Base-by-base conservation (phyloP, 2,888 invertebrate species). In the Tenthredo scrophulariae region DNA sequence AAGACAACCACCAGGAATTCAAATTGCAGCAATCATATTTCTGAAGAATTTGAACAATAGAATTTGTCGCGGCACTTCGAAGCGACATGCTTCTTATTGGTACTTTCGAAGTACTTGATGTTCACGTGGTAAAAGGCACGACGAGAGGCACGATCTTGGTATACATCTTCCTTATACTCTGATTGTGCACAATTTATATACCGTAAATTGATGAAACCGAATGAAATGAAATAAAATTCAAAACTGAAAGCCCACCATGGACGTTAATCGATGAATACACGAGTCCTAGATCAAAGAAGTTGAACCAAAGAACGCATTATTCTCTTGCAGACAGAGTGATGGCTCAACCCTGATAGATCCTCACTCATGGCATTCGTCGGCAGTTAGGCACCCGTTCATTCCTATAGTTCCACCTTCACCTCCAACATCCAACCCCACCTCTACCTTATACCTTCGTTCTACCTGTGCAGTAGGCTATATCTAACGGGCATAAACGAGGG, bases 401-500 rank as follows among this genome's bases (percentile, higher is more conserved):
- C 54, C 33, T 67, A 67, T 13, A 54, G 50, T 77, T 54, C 74
- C 67, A 67, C 50, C 77, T 77, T 26, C 50, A 29, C n/a, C 54
- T 77, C 40, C 54, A 29, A 26, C 75, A 37, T 72, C n/a, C n/a
- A 22, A 26, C 33, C 50, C 46, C 40, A 37, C 65, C 29, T 75
- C 46, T 29, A 46, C 26, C 46, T 33, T 54, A 22, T 77, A n/a
- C 70, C 29, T 46, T 29, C 77, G 46, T 46, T 54, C 26, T 26
- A 54, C 54, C 77, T 77, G 40, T 74, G 43, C 26, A 74, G 43
- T 43, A 74, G 33, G 15, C 50, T 74, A 54, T 77, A 77, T 77
- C 77, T 77, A 77, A 33, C 77, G 54, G 77, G 54, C 40, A 74
- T 29, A 77, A 77, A 54, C 77, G 77, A 77, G 77, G 77, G 87